Base-by-base conservation (phyloP, 2,797 vertebrate species). In the Cirrhinus molitorella region DNA sequence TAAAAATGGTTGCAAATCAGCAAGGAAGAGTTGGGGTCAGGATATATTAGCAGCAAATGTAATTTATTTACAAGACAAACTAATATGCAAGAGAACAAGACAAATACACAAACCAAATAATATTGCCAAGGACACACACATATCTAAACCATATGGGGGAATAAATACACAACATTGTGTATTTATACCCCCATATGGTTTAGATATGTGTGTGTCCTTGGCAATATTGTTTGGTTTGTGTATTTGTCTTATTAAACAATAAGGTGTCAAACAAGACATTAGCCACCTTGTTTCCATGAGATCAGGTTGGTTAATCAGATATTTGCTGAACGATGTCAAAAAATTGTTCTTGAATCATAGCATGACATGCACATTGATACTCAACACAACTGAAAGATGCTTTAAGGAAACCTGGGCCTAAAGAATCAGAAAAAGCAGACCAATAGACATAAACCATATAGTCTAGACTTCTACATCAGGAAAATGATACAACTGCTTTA, bases 401-500 rank as follows among this genome's bases (percentile, higher is more conserved):
- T 34, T 51, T 51, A 31, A 49, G 28, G 5, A 72, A 25, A 72
- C 17, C 8, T 19, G 16, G 68, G 16, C 23, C 68, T 49, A 71
- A 28, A 49, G 9, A 45, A 72, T 31, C 25, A 13, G 47, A 51
- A 11, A 34, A 72, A 21, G 23, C 47, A 68, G 66, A 59, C 12
- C 57, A 25, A 2, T 59, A 23, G 66, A 21, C 37, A 49, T 45
- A 51, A 72, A 34, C 17, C 31, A 51, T 72, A 72, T 28, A 51
- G 70, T 72, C 70, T 72, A 72, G 70, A 51, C 70, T 21, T 47
- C 14, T 45, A 25, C 23, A 49, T 28, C 45, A 49, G 16, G 68
- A 49, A 31, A 49, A 51, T 72, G 6, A 14, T 51, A 72, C 70
- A 72, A 21, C 12, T 72, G 25, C 70, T 72, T 72, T 51, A 72